phyloP scores from a whole-genome alignment of 2,888 invertebrate species.

The Celastrina argiolus region DNA sequence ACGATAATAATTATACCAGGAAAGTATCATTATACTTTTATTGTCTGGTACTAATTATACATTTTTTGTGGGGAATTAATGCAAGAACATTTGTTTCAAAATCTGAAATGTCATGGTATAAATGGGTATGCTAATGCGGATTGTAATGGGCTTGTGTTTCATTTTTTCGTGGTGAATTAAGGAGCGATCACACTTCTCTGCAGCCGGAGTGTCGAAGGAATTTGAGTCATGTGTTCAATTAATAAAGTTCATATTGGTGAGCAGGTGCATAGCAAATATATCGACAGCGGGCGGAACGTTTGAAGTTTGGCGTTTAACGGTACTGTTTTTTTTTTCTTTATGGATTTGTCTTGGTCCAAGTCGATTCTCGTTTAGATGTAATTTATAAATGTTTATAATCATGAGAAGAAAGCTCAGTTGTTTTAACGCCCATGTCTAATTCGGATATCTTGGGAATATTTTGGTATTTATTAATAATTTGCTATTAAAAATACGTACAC shows the following conservation, averaged over 20 bases:
- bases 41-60: conserved; percentile 78
- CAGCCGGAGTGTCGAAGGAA: neutral
- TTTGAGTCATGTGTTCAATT: neutral
- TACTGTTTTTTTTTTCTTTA: conserved; percentile 41
- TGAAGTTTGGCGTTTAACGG: conserved; percentile 4
- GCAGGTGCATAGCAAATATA: neutral
- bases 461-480: neutral
- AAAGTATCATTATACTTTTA: conserved; percentile 77
- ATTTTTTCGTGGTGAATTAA: conserved; percentile 10
- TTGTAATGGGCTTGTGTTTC: conserved; percentile 61
- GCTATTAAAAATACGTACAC: neutral
- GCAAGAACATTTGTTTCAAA: conserved; percentile 75
- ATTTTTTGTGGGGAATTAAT: conserved; percentile 78
- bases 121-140: conserved; percentile 74
- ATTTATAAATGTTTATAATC: conserved; percentile 49
- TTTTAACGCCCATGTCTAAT: conserved; percentile 35
- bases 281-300: neutral
- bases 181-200: neutral
- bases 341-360: conserved; percentile 67
- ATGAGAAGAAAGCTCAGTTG: conserved; percentile 52
- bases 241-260: neutral
- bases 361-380: conserved; percentile 51
- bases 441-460: conserved; percentile 23
- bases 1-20: conserved; percentile 77
- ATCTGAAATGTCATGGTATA: conserved; percentile 77